A percentile compares a stretch with the other conserved stretches of the same genome.
Evolutionary conservation across 2,797 vertebrate species (phyloP).

Genomic region (Silurus aristotelis): DNA sequence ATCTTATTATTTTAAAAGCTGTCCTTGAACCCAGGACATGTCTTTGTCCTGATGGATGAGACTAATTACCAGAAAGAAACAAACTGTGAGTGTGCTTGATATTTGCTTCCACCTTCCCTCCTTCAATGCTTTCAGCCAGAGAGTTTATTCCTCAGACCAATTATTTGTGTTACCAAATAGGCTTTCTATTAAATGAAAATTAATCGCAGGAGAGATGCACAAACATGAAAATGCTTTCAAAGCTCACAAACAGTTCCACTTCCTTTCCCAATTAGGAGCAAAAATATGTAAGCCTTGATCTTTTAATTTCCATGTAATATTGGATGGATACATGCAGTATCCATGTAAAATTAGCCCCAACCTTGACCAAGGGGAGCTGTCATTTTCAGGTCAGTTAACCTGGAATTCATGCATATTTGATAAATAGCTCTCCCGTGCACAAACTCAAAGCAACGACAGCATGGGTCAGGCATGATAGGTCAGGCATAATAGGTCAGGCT

Average conservation of each 20-base stretch:
- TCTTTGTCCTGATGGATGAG: background rate
- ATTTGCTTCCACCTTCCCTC: background rate
- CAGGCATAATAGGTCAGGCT: background rate
- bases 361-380: background rate
- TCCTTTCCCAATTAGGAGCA: conserved; percentile 7
- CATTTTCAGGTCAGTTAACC: background rate
- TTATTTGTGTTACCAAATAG: conserved; percentile 31
- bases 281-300: background rate
- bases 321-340: background rate
- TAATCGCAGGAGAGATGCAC: background rate
- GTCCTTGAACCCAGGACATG: background rate
- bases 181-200: conserved; percentile 25
- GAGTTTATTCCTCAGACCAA: conserved; percentile 30
- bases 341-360: background rate
- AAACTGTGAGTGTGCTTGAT: conserved; percentile 17
- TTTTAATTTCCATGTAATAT: background rate
- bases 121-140: conserved; percentile 19
- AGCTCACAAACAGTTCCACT: background rate
- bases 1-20: background rate
- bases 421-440: background rate
- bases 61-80: conserved; percentile 15
- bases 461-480: background rate
- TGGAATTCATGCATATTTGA: background rate
- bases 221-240: conserved; percentile 30
- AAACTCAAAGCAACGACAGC: background rate